Conservation (phyloP, 1,140 invertebrate genomes). For the Danaus plexippus region DNA sequence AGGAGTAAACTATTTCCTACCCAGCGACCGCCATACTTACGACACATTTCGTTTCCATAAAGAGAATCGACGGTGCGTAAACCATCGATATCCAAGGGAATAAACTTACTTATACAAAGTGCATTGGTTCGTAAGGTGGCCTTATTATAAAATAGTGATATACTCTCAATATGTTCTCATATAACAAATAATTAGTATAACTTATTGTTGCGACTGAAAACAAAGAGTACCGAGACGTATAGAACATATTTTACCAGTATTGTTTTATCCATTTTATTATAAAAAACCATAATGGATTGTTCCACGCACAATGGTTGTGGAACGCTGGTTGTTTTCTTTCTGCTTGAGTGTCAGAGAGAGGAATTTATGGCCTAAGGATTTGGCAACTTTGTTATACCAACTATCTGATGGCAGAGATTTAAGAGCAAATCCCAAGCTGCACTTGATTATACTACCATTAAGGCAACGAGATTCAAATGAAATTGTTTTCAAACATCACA, state of each 20-base stretch:
- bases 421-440: slow-evolving; percentile 13
- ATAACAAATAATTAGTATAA: too few species aligned
- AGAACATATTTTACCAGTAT: slow-evolving; percentile 23
- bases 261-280: slow-evolving; percentile 26
- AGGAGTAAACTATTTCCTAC: slow-evolving; percentile 26
- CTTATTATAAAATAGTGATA: too few species aligned
- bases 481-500: slow-evolving; percentile 12
- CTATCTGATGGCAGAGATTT: slow-evolving; percentile 26
- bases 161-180: too few species aligned
- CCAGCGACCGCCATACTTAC: slow-evolving; percentile 31
- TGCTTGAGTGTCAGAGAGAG: slow-evolving; percentile 25
- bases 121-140: slow-evolving; percentile 6
- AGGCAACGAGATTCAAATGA: slow-evolving; percentile 24
- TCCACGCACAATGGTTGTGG: slow-evolving; percentile 23
- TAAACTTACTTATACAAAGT: slow-evolving; percentile 30
- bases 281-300: slow-evolving; percentile 26
- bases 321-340: slow-evolving; percentile 19
- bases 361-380: slow-evolving; percentile 28
- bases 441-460: slow-evolving; percentile 28
- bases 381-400: slow-evolving; percentile 28
- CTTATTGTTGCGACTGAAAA: too few species aligned
- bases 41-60: slow-evolving; percentile 45
- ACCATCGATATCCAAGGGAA: slow-evolving; percentile 35
- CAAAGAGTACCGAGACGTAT: slow-evolving; percentile 10
- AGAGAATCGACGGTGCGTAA: slow-evolving; percentile 47